These are phyloP conservation scores for Pristiophorus japonicus DNA, from an alignment of 2,113 vertebrate species.

Conservation along the genomic window DNA sequence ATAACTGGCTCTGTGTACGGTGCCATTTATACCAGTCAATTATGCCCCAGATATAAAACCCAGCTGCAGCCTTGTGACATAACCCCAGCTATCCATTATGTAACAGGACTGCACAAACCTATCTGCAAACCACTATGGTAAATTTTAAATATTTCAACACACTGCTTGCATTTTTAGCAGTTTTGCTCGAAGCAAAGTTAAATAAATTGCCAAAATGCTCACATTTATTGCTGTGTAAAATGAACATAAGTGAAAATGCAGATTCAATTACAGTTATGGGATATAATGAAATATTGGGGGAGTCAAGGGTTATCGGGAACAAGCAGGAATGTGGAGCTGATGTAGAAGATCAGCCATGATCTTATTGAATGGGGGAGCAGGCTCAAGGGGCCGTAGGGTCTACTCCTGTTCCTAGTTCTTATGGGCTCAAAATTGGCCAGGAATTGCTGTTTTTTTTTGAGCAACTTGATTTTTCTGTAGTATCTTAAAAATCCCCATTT, in stretches of 20 bases:
- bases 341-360: no score
- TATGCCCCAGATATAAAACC: background rate
- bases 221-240: background rate
- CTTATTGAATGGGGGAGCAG: no score
- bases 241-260: constrained; percentile 6
- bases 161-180: background rate
- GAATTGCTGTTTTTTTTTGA: no score
- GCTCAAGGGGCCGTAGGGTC: no score
- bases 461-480: no score
- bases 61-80: background rate
- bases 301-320: no score
- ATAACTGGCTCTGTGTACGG: background rate
- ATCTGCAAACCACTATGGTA: background rate
- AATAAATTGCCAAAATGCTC: constrained; percentile 14
- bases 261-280: background rate
- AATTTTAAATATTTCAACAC: background rate
- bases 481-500: no score
- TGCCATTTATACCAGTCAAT: background rate
- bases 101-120: background rate
- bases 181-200: constrained; percentile 7
- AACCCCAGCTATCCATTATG: background rate
- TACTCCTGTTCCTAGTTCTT: no score
- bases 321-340: no score
- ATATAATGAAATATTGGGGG: constrained; percentile 13
- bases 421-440: no score